Base-by-base conservation (phyloP, 2,113 vertebrate species). In the Mormyrus lacerda region DNA sequence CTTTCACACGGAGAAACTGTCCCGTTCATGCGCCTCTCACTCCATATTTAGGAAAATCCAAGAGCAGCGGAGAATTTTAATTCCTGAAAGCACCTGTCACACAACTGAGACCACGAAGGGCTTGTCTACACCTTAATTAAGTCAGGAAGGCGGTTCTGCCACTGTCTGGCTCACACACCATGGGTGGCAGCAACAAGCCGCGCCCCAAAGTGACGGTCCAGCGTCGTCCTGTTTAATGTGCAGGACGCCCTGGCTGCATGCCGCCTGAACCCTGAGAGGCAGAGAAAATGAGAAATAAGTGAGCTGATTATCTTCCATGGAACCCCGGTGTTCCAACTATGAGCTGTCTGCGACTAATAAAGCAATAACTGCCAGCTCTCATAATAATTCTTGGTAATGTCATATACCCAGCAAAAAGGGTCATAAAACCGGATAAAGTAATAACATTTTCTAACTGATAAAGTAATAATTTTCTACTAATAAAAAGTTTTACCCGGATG, bases 121-220 rank as follows among this genome's bases (percentile, higher is more conserved):
- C 69, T 39, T 7, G 44, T 39, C 24, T 51, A 19, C 13, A 27
- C 84, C 79, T 89, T 89, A 53, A 89, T 91, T 88, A 89, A 85
- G 76, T 51, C 53, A 17, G 69, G 87, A 82, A 27, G 17, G 17
- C 44, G 79, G 87, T n/a, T 45, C 45, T 88, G 85, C 79, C 31
- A 21, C 48, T 58, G 55, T 17, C 45, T 31, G 10, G n/a, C 50
- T 61, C n/a, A 24, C 61, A 65, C 76, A 65, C 73, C 58, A 44
- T 0, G 19, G 50, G 73, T 0, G 73, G 35, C 69, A 19, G 69
- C 7, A 15, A 39, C 69, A 76, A 42, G 65, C 76, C 58, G 7
- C 55, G 4, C 87, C 73, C 31, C 15, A 8, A 39, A 19, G 73
- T 79, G 73, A 76, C 48, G 47, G 84, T n/a, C 84, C 44, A 2